Percentiles rank a stretch among this genome's conserved stretches.
These are phyloP conservation scores for Falco punctatus DNA, from an alignment of 2,113 vertebrate genomes.

Conservation along the genomic window DNA sequence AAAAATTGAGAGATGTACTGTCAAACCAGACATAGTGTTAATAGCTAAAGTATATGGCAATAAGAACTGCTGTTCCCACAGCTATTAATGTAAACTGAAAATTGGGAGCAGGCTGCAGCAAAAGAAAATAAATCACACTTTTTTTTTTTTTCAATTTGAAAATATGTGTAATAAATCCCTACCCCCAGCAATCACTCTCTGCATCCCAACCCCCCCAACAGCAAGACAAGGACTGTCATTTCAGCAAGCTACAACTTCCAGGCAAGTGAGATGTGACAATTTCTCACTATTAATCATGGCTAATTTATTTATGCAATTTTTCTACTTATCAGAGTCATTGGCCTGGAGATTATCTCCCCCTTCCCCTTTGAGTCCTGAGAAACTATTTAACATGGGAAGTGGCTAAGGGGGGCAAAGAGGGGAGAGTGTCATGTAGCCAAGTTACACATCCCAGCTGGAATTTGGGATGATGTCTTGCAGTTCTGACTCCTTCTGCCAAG, in stretches of 20 bases:
- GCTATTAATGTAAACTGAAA: conserved; percentile 67
- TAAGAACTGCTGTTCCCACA: conserved; percentile 56
- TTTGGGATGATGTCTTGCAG: conserved; percentile 45
- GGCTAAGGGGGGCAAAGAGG: neutral
- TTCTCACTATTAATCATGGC: conserved; percentile 17
- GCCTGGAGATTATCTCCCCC: conserved; percentile 16
- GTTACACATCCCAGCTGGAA: conserved; percentile 63
- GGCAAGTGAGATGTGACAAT: conserved; percentile 10
- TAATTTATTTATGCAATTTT: conserved; percentile 48
- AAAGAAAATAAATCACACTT: conserved; percentile 61
- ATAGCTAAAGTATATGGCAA: conserved; percentile 52
- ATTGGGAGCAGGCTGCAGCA: conserved; percentile 51
- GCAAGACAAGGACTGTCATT: conserved; percentile 7
- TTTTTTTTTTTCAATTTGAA: conserved; percentile 7
- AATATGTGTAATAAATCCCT: conserved; percentile 28
- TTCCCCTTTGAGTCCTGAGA: conserved; percentile 38
- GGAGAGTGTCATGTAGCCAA: conserved; percentile 32
- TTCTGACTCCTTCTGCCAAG: conserved; percentile 13
- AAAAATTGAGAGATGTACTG: conserved; percentile 50
- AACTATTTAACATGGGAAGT: conserved; percentile 48
- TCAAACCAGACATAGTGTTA: conserved; percentile 62
- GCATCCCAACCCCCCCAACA: neutral
- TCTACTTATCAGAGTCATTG: conserved; percentile 2
- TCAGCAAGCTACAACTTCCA: conserved; percentile 9
- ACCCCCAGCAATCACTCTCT: neutral